Conservation (phyloP, 2,797 vertebrate genomes). For the Hydrocynus forskahlii region DNA sequence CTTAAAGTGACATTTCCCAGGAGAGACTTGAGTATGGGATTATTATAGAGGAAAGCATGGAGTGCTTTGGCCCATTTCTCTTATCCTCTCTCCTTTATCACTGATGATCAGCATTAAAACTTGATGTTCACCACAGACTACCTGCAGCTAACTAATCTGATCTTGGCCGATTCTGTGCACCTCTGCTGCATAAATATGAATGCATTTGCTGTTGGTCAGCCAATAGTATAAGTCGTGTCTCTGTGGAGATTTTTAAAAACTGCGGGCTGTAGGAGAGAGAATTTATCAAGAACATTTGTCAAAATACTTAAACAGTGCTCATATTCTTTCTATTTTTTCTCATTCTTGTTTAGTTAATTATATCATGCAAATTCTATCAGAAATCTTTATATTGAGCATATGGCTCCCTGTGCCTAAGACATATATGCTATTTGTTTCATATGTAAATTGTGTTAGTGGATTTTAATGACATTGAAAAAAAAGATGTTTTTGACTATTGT, state of each 20-base stretch:
- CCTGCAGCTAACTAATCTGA: background rate
- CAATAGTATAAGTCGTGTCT: background rate
- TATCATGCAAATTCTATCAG: no score
- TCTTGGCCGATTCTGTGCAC: no score
- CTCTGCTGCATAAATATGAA: background rate
- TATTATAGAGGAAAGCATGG: constrained; percentile 9
- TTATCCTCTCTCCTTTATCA: background rate
- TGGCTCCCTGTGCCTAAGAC: no score
- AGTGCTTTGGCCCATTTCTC: constrained; percentile 1
- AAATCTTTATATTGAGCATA: no score
- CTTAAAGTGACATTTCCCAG: constrained; percentile 16
- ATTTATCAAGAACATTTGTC: no score
- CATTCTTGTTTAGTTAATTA: no score
- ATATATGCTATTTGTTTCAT: no score
- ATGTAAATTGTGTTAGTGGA: no score
- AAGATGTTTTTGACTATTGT: no score
- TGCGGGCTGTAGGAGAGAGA: no score
- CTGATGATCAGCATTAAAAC: background rate
- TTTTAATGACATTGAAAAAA: no score
- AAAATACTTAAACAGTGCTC: background rate
- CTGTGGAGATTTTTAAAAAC: no score
- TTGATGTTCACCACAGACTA: background rate
- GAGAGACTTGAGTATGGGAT: constrained; percentile 1
- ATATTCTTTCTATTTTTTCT: background rate
- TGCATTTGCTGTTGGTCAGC: background rate